Percentiles rank a stretch among this genome's conserved stretches.
Evolutionary conservation across 2,888 invertebrate genomes (phyloP).

Genomic region (Mamestra brassicae): DNA sequence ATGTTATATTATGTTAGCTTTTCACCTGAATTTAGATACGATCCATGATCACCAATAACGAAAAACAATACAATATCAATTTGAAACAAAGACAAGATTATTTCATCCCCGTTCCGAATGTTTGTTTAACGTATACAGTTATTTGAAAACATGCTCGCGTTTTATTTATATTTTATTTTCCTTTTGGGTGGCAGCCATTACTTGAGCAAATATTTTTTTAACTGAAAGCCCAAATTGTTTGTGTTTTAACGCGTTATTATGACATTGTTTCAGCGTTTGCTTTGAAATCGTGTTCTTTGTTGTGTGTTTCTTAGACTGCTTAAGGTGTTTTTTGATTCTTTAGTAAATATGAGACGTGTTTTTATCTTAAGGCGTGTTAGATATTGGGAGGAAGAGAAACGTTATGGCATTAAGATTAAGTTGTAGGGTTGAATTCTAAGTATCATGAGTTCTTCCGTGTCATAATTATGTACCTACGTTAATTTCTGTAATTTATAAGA

Average conservation of each 20-base stretch:
- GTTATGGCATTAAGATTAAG: not conserved
- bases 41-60: slow-evolving; percentile 2
- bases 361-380: slow-evolving; percentile 28
- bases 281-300: slow-evolving; percentile 48
- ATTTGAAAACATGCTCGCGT: slow-evolving; percentile 71
- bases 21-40: not conserved
- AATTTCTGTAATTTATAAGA: too few species aligned
- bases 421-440: too few species aligned
- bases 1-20: not conserved
- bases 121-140: slow-evolving; percentile 67
- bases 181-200: slow-evolving; percentile 79
- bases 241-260: slow-evolving; percentile 74
- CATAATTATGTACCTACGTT: too few species aligned
- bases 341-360: slow-evolving; percentile 28
- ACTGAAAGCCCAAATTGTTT: slow-evolving; percentile 76
- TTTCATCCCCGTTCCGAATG: slow-evolving; percentile 52
- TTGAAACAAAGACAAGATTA: slow-evolving; percentile 48
- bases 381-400: not conserved
- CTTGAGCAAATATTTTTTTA: slow-evolving; percentile 80
- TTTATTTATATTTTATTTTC: slow-evolving; percentile 78
- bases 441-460: too few species aligned
- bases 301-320: slow-evolving; percentile 33
- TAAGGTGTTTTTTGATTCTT: slow-evolving; percentile 44
- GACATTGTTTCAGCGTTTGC: slow-evolving; percentile 63
- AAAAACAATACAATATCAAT: slow-evolving; percentile 37